Evolutionary conservation across 2,797 vertebrate species (phyloP), one percentile per base, ranked within the genome.

Genomic region (Brachyalestes nurse): DNA sequence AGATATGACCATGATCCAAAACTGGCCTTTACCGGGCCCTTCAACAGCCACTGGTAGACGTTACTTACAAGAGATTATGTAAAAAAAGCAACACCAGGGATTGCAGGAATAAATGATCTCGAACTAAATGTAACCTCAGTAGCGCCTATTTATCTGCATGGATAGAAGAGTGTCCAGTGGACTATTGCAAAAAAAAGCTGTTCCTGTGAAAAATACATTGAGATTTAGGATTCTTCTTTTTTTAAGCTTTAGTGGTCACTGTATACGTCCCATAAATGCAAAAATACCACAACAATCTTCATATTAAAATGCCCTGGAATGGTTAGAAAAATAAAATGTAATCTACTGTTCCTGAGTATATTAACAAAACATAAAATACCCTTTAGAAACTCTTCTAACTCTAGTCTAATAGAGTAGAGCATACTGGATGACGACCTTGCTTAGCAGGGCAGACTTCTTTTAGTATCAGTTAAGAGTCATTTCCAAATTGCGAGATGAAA

Each of bases 221-320:
- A 64, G 65, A 83, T 79, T 47, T 23, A 69, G 19, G 38, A 73
- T 53, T 70, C 28, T n/a, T 70, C 45, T 62, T 28, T 19, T 70
- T 83, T 67, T n/a, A 57, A 75, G 72, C 72, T 79, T 83, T 64
- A 83, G 81, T 83, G 55, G 49, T 75, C 71, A 78, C 55, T 80
- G 53, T 77, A 77, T 42, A 55, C 42, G 58, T 66, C 45, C 38
- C 23, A 17, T 28, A n/a, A 34, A 62, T 53, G 28, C 12, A 69
- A 67, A 65, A 69, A 51, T 12, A 23, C 16, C 23, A 66, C 25
- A 28, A 62, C 12, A 40, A 12, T 62, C 40, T 65, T 34, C 53
- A 55, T 78, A 25, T 66, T 55, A 19, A 49, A 42, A 74, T 34
- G 34, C 70, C 62, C 17, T 71, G 67, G 42, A 49, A 51, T 76